Evolutionary conservation across 2,888 invertebrate genomes (phyloP).

Genomic region (Noctua janthe): DNA sequence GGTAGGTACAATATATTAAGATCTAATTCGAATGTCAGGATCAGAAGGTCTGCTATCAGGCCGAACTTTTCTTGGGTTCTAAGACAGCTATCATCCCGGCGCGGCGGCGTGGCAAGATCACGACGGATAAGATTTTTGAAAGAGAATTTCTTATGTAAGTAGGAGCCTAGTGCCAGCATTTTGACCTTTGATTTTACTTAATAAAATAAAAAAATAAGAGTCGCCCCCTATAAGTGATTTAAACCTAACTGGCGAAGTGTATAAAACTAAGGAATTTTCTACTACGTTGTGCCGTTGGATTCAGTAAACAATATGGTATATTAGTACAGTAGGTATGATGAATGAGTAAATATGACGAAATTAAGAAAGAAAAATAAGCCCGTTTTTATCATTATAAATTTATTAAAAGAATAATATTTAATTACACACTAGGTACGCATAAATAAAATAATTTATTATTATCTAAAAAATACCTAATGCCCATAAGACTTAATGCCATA

Average conservation of each 20-base stretch:
- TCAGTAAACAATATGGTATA: background rate
- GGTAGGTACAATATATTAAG: no score
- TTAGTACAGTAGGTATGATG: background rate
- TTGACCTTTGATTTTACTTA: background rate
- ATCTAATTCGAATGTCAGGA: no score
- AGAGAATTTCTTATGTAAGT: no score
- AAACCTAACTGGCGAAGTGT: no score
- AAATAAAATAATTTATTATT: conserved; percentile 28
- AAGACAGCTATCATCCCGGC: no score
- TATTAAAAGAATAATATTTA: conserved; percentile 21
- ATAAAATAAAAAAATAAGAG: background rate
- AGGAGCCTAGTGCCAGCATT: background rate
- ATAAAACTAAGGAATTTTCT: background rate
- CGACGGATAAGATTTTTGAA: no score
- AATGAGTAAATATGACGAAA: background rate
- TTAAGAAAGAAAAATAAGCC: background rate
- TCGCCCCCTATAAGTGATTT: background rate
- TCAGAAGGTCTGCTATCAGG: background rate
- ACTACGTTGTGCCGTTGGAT: background rate
- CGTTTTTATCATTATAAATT: background rate
- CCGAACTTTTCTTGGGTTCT: no score
- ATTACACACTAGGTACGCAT: conserved; percentile 14
- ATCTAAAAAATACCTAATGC: conserved; percentile 43
- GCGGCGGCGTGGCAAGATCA: no score
- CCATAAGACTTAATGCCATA: conserved; percentile 48